Evolutionary conservation across 2,888 invertebrate species (phyloP), one percentile per base, ranked within the genome.

Genomic region (Lasioglossum marginatum): DNA sequence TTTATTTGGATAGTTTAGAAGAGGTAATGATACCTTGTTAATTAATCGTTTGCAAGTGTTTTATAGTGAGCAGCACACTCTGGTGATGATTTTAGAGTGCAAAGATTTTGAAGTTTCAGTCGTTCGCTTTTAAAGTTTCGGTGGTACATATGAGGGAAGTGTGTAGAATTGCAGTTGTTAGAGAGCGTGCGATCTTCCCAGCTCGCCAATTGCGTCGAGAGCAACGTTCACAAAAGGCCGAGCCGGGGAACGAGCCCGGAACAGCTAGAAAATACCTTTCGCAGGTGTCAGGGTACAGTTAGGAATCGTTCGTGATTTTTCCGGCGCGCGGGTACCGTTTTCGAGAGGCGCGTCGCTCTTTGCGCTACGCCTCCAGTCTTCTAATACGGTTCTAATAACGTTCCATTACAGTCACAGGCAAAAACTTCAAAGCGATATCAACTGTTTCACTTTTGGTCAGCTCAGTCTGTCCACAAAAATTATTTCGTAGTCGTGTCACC

Each of bases 271-370:
- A 88, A 90, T 89, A 66, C 80, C 76, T 88, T 88, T 72, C 76
- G 77, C 86, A 90, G 88, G 88, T 91, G 83, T 81, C 77, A 87
- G 76, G 52, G 79, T 92, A 93, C 93, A 92, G 92, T 93, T 93
- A 93, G 90, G 85, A 91, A 90, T 88, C 84, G 89, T 89, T 80
- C 66, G 79, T 70, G 74, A 92, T 90, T 91, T 89, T 92, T 90
- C 83, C 82, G 45, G 37, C 48, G 63, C 63, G 40, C 37, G 77
- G 87, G 87, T 93, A 93, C 93, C 92, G 92, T 92, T 93, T 92
- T 87, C 85, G 81, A 89, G 79, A 89, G 88, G 84, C 71, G 85
- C 87, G 85, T 70, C 77, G 37, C 52, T 63, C 31, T 45, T n/a
- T n/a, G 1, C 45, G 27, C 37, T n/a, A 37, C n/a, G 23, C 23